Percentiles rank a stretch among this genome's conserved stretches.
phyloP scores from a whole-genome alignment of 2,113 vertebrate genomes.

The Hippocampus abdominalis region DNA sequence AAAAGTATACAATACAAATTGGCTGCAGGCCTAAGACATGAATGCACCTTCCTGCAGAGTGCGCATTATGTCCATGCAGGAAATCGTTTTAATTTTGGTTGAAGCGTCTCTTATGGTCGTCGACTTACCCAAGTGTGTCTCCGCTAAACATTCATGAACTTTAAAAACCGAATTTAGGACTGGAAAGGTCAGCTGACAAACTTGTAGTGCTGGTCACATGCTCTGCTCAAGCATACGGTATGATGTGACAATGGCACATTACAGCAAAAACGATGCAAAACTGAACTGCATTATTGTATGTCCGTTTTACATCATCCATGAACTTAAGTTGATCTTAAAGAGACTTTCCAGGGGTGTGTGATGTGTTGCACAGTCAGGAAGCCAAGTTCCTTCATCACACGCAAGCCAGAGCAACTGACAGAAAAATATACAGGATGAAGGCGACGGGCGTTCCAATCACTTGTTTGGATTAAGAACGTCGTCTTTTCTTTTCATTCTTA shows the following conservation, averaged over 20 bases:
- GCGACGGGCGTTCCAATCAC: constrained; percentile 22
- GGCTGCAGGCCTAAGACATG: background rate
- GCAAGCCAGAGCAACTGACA: constrained; percentile 47
- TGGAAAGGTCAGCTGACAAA: background rate
- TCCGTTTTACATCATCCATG: constrained; percentile 11
- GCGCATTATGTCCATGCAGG: background rate
- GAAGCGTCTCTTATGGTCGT: background rate
- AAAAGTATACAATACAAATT: background rate
- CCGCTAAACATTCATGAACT: background rate
- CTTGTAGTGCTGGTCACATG: background rate
- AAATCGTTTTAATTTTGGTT: background rate
- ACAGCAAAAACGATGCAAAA: background rate
- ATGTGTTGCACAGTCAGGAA: constrained; percentile 66
- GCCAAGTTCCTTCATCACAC: constrained; percentile 47
- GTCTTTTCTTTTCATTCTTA: constrained; percentile 1
- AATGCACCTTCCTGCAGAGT: background rate
- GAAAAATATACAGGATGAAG: constrained; percentile 16
- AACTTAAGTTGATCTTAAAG: constrained; percentile 28
- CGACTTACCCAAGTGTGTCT: background rate
- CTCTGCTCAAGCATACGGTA: background rate
- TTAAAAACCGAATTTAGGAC: background rate
- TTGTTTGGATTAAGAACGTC: background rate
- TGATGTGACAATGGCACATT: background rate
- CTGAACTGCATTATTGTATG: background rate
- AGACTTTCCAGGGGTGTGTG: constrained; percentile 30